Conservation (phyloP, 2,888 invertebrate species). For the Dasypogon diadema region DNA sequence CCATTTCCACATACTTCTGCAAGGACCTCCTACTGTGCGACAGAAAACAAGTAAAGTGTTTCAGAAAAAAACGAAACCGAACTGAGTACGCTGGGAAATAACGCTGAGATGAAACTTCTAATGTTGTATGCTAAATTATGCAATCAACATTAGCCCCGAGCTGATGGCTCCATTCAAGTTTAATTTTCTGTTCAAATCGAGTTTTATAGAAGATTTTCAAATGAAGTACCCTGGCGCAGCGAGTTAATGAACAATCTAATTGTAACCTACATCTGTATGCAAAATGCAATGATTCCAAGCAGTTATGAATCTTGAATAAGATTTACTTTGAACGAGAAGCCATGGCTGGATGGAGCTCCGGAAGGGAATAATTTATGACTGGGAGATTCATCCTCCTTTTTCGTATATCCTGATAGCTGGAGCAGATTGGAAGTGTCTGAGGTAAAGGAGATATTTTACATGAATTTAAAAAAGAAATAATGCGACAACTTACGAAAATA, state of each 20-base stretch:
- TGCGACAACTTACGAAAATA: too few relatives aligned
- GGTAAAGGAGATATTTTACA: background rate
- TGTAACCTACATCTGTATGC: conserved; percentile 37
- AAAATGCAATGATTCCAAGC: conserved; percentile 39
- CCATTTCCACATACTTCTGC: background rate
- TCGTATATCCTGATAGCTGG: background rate
- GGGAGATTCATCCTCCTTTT: background rate
- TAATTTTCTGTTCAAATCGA: conserved; percentile 50
- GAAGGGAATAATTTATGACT: background rate
- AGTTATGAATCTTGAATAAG: conserved; percentile 20
- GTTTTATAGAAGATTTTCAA: conserved; percentile 37
- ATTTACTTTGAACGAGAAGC: background rate
- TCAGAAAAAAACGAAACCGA: background rate
- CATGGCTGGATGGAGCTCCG: background rate
- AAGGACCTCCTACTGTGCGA: background rate
- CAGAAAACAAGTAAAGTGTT: background rate
- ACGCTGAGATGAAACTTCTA: conserved; percentile 52
- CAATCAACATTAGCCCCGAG: conserved; percentile 58
- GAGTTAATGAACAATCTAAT: conserved; percentile 41
- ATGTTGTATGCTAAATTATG: conserved; percentile 61
- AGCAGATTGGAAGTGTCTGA: background rate
- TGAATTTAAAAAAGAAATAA: background rate
- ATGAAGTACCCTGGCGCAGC: conserved; percentile 33
- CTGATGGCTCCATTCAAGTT: conserved; percentile 48
- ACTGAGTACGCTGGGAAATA: conserved; percentile 35